Base-by-base conservation (phyloP, 2,797 vertebrate species). In the Sciaenops ocellatus region DNA sequence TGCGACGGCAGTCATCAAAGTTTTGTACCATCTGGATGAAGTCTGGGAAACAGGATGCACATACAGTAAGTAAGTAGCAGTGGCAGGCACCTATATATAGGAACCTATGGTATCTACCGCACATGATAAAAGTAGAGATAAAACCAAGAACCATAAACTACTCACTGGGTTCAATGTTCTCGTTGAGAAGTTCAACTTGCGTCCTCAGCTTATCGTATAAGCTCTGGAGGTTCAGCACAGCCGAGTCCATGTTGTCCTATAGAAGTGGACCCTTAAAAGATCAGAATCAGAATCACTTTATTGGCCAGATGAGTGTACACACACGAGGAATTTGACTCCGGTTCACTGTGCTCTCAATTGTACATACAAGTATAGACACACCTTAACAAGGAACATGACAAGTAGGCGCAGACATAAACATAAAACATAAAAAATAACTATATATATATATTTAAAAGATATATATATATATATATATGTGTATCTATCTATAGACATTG, bases 1-100 rank as follows among this genome's bases (percentile, higher is more conserved):
- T 97, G 73, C 93, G 95, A n/a, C 97, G 95, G 42, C 95, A 96
- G 52, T 98, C 95, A 41, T 99, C 98, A 63, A 99, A 99, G 90
- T 96, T 98, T 81, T 95, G 95, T 0, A 95, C 97, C 93, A 99
- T 90, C 87, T 97, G 97, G 77, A 99, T 97, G 75, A 99, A 99
- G 89, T 96, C 98, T 99, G 87, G 11, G 80, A 75, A 86, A n/a
- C 9, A 2, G 5, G n/a, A n/a, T 5, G 9, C 15, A 69, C 3
- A 61, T 2, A 6, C 15, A 24, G 0, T 13, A 38, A 38, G 34
- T 38, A 38, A 34, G 47, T 13, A 44, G 12, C 42, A 50, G 3
- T 44, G 47, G 3, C 38, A 60, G 38, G 1, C 1, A 20, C 46
- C 5, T 54, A 1, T 5, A 1, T 5, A 9, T 0, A n/a, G 3